These are phyloP conservation scores for Peromyscus eremicus DNA, from an alignment of 2,797 vertebrate species.

Conservation along the genomic window DNA sequence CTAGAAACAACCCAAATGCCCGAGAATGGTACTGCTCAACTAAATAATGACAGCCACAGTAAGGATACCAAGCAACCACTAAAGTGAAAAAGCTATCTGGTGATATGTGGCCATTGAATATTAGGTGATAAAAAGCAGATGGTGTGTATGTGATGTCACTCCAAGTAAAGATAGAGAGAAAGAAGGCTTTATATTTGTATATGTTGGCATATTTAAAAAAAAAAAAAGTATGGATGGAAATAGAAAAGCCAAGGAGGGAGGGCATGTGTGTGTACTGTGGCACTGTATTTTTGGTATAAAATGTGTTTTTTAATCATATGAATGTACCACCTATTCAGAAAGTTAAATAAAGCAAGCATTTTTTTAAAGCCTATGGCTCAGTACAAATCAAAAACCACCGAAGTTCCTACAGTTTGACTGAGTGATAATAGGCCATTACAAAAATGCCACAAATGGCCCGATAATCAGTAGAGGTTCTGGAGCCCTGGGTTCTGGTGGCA, in stretches of 20 bases:
- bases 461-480: background rate
- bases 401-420: background rate
- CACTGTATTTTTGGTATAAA: background rate
- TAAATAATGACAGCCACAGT: background rate
- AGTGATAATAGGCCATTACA: background rate
- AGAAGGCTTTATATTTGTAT: background rate
- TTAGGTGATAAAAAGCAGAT: background rate
- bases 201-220: background rate
- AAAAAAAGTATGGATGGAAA: background rate
- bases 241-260: background rate
- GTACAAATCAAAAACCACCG: background rate
- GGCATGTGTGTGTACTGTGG: background rate
- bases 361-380: constrained; percentile 44
- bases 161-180: constrained; percentile 21
- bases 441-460: background rate
- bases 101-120: background rate
- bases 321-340: constrained; percentile 56
- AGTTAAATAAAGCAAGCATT: constrained; percentile 63
- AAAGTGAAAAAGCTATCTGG: background rate
- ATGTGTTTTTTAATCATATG: constrained; percentile 39
- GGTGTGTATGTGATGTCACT: background rate
- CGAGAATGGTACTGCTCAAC: background rate
- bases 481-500: background rate
- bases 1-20: constrained; percentile 8
- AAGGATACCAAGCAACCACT: background rate